Conservation (phyloP, 1,140 invertebrate species). For the Lamellibrachia luymesi region DNA sequence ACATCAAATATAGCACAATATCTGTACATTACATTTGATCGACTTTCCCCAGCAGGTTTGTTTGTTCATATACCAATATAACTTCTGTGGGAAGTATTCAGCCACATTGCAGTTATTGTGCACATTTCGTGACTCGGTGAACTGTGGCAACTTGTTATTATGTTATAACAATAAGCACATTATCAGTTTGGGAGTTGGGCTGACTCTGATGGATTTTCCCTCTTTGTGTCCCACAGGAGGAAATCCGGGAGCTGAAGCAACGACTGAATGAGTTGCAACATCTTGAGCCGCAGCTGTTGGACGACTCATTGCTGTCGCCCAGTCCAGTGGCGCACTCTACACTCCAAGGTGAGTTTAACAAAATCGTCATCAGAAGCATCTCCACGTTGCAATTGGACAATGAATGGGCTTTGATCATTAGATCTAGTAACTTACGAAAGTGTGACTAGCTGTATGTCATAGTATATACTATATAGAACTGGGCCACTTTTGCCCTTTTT, state of each 20-base stretch:
- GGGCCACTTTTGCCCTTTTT: too few relatives aligned
- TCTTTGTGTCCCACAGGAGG: background rate
- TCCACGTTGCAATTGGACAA: background rate
- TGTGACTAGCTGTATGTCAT: too few relatives aligned
- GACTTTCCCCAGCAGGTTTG: background rate
- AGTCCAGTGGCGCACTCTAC: background rate
- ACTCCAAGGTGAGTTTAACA: background rate
- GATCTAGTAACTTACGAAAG: too few relatives aligned
- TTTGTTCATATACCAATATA: background rate
- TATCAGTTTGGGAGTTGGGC: background rate
- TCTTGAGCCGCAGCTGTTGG: background rate
- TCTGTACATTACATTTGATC: background rate
- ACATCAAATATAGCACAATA: background rate
- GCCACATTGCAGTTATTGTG: background rate
- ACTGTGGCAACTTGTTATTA: too few relatives aligned
- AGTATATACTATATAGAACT: too few relatives aligned
- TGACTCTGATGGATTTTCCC: background rate
- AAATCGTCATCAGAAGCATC: background rate
- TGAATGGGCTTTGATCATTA: background rate
- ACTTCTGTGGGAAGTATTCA: background rate
- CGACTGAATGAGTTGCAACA: background rate
- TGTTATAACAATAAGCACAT: too few relatives aligned
- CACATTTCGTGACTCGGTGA: background rate
- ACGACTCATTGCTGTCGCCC: background rate
- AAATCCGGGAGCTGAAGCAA: background rate